Percentiles rank a stretch among this genome's conserved stretches.
phyloP scores from a whole-genome alignment of 2,113 vertebrate genomes.

The Pseudorasbora parva region DNA sequence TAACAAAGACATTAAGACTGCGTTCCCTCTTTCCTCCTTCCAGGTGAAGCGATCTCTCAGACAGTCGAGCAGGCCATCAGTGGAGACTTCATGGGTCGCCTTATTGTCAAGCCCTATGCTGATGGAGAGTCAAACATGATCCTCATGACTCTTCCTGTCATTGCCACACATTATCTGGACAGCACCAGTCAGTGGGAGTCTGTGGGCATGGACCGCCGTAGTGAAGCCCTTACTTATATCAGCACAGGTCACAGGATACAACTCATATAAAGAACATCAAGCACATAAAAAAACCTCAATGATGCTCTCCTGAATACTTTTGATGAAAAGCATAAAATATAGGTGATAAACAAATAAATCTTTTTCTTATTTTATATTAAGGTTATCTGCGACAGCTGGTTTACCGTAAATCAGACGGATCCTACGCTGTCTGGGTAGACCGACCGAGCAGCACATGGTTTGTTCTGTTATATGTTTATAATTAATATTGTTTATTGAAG shows the following conservation, averaged over 20 bases:
- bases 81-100: constrained; percentile 16
- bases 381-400: constrained; percentile 56
- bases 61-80: constrained; percentile 62
- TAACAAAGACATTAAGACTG: background rate
- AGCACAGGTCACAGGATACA: constrained; percentile 46
- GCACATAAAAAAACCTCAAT: too few relatives aligned
- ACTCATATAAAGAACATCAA: background rate
- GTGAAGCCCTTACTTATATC: constrained; percentile 60
- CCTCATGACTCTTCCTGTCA: constrained; percentile 46
- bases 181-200: constrained; percentile 62
- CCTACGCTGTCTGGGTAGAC: constrained; percentile 53
- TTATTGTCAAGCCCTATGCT: constrained; percentile 55
- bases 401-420: constrained; percentile 64
- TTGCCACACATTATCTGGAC: constrained; percentile 64
- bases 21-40: background rate
- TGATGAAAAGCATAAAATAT: background rate
- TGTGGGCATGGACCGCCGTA: constrained; percentile 53
- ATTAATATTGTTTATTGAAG: too few relatives aligned
- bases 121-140: constrained; percentile 67
- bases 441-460: constrained; percentile 61
- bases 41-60: constrained; percentile 67
- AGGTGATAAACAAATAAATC: background rate
- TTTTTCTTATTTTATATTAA: background rate
- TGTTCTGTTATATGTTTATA: too few relatives aligned
- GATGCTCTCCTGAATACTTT: too few relatives aligned